These are phyloP conservation scores for Seriola dumerili DNA, from an alignment of 2,113 vertebrate genomes.

Conservation along the genomic window DNA sequence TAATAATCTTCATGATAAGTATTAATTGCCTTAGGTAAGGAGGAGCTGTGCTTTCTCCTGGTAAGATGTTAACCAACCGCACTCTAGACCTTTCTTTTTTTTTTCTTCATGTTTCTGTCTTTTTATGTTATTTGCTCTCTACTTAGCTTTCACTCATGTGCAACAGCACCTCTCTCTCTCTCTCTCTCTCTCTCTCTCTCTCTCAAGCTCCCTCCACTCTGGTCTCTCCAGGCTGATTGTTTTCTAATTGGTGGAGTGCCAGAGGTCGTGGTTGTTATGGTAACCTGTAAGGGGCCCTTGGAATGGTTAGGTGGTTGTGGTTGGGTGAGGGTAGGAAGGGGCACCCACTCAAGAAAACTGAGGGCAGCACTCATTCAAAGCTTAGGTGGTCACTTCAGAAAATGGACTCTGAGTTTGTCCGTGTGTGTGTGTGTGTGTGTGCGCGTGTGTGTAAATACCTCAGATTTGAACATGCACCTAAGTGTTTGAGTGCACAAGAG, in stretches of 20 bases:
- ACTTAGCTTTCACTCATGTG: conserved; percentile 46
- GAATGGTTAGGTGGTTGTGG: conserved; percentile 60
- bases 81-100: conserved; percentile 24
- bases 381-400: conserved; percentile 77
- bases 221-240: conserved; percentile 80
- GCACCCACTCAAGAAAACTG: conserved; percentile 71
- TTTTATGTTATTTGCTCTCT: conserved; percentile 48
- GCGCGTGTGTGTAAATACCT: conserved; percentile 31
- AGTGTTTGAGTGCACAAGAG: neutral
- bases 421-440: conserved; percentile 20
- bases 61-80: conserved; percentile 18
- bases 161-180: conserved; percentile 31
- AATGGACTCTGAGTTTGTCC: conserved; percentile 32
- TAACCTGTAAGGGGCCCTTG: conserved; percentile 77
- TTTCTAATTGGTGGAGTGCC: conserved; percentile 85
- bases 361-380: conserved; percentile 67
- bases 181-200: conserved; percentile 21
- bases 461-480: conserved; percentile 3
- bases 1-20: neutral
- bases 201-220: conserved; percentile 63
- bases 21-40: neutral
- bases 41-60: neutral
- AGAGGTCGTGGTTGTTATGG: conserved; percentile 86
- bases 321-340: conserved; percentile 51
- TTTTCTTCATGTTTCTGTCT: conserved; percentile 22